Percentiles rank a stretch among this genome's conserved stretches.
phyloP scores from a whole-genome alignment of 2,888 invertebrate genomes.

The Alsophila aescularia region DNA sequence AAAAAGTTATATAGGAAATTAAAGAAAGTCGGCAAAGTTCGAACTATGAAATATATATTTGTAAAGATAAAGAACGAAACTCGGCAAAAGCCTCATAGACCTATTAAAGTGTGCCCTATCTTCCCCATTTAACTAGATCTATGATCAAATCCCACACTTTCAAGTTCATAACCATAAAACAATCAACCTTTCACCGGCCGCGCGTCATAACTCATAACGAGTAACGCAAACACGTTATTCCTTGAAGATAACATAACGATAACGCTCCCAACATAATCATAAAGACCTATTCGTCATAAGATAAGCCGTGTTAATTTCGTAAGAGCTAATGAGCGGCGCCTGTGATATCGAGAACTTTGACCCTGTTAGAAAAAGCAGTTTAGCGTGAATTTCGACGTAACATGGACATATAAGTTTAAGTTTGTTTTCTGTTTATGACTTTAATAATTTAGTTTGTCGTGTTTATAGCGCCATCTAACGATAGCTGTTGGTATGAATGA shows the following conservation, averaged over 20 bases:
- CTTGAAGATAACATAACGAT: constrained; percentile 68
- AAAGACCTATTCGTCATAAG: constrained; percentile 50
- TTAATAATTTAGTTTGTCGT: constrained; percentile 8
- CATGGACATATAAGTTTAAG: constrained; percentile 11
- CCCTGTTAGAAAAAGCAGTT: constrained; percentile 30
- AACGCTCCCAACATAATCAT: constrained; percentile 53
- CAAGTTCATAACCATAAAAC: constrained; percentile 25
- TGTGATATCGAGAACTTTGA: constrained; percentile 54
- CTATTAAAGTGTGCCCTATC: too few relatives aligned
- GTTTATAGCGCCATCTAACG: not conserved
- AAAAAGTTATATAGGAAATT: too few relatives aligned
- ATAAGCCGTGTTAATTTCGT: constrained; percentile 72
- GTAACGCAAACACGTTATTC: constrained; percentile 65
- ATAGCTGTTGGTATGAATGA: too few relatives aligned
- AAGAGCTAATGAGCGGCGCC: constrained; percentile 62
- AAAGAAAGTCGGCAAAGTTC: too few relatives aligned
- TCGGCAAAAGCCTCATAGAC: too few relatives aligned
- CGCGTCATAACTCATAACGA: constrained; percentile 19
- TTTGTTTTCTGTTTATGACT: constrained; percentile 5
- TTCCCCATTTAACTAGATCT: too few relatives aligned
- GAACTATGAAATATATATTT: too few relatives aligned
- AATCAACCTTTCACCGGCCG: constrained; percentile 24
- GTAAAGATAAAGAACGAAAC: too few relatives aligned
- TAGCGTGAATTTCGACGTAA: constrained; percentile 19
- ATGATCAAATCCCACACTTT: not conserved